Conservation (phyloP, 2,797 vertebrate species). For the Falco concolor region DNA sequence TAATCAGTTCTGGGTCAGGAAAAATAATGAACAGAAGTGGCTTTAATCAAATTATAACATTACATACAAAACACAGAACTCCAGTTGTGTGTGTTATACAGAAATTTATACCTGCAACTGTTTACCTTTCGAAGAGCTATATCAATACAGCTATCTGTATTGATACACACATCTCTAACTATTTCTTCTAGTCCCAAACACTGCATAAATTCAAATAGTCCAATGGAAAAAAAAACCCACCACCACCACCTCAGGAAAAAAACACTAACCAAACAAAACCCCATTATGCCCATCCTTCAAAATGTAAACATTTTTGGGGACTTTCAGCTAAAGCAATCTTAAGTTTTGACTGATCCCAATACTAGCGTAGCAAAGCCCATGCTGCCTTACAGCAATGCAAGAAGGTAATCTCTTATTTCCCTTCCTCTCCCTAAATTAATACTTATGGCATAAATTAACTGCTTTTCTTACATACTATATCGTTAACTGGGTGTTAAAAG, state of each 20-base stretch:
- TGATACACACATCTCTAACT: background rate
- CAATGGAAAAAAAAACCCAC: background rate
- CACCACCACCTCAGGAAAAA: background rate
- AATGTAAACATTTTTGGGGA: background rate
- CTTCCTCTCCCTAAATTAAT: background rate
- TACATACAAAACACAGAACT: background rate
- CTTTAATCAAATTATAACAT: background rate
- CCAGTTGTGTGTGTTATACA: background rate
- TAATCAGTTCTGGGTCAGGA: background rate
- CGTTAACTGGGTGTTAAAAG: background rate
- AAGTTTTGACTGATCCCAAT: background rate
- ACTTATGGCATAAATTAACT: background rate
- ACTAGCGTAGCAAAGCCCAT: background rate
- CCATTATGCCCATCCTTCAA: background rate
- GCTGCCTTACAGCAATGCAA: background rate
- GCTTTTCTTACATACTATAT: background rate
- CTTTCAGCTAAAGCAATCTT: background rate
- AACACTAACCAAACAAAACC: background rate
- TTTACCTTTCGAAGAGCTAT: background rate
- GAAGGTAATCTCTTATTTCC: background rate
- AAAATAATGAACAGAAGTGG: background rate
- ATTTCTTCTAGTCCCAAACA: background rate
- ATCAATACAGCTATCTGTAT: background rate
- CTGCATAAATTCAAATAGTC: background rate
- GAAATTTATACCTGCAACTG: background rate